phyloP scores from a whole-genome alignment of 2,113 vertebrate species.

The Erpornis zantholeuca region DNA sequence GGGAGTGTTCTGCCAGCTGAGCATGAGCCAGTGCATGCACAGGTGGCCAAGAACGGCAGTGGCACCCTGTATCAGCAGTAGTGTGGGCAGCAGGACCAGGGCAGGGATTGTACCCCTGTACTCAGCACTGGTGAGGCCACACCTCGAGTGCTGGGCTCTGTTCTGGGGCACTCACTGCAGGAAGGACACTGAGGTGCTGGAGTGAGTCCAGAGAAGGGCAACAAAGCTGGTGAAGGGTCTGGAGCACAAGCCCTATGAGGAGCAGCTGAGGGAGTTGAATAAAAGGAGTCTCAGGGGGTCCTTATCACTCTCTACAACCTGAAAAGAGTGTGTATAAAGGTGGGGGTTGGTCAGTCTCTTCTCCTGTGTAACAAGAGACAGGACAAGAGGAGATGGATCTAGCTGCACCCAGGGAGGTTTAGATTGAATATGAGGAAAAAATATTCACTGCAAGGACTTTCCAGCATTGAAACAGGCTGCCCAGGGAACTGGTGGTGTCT shows the following conservation, averaged over 20 bases:
- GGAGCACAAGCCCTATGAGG: background rate
- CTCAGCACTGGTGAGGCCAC: too few relatives aligned
- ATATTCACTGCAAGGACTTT: background rate
- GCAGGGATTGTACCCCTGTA: accelerated
- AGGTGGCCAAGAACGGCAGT: background rate
- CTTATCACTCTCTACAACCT: background rate
- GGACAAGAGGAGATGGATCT: background rate
- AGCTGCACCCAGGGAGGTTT: background rate
- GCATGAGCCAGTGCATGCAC: accelerated
- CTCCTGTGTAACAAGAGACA: background rate
- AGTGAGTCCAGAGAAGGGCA: background rate
- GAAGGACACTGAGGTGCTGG: background rate
- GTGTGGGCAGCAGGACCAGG: background rate
- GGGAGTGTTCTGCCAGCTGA: background rate
- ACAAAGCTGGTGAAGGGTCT: background rate
- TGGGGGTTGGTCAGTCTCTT: background rate
- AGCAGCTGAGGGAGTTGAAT: background rate
- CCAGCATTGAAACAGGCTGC: background rate
- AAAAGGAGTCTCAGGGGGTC: background rate
- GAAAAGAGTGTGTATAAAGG: background rate
- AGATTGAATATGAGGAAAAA: background rate
- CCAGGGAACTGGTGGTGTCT: background rate
- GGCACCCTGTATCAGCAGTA: accelerated
- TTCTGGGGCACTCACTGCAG: background rate
- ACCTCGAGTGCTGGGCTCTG: accelerated